A percentile compares a stretch with the other conserved stretches of the same genome.
Evolutionary conservation across 2,113 vertebrate species (phyloP).

Genomic region (Larimichthys polyactis): DNA sequence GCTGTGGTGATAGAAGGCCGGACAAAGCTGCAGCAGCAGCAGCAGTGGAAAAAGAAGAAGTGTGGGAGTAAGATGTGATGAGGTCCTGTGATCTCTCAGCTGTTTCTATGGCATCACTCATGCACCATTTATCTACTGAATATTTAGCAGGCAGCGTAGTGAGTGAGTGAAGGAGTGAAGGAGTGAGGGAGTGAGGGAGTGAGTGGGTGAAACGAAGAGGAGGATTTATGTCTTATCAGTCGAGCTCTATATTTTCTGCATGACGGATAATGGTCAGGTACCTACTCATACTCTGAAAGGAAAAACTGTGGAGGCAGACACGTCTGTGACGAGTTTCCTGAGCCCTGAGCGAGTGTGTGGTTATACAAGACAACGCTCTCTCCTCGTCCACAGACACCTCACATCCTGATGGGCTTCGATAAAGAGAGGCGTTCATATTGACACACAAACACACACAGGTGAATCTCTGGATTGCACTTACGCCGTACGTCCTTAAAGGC

Average conservation of each 20-base stretch:
- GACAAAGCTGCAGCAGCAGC: slow-evolving; percentile 25
- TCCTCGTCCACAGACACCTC: slow-evolving; percentile 9
- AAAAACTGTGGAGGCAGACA: slow-evolving; percentile 74
- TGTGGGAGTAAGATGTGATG: slow-evolving; percentile 62
- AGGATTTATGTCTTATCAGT: slow-evolving; percentile 70
- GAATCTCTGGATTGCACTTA: neutral
- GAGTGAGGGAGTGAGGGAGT: neutral
- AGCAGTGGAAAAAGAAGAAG: neutral
- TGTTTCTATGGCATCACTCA: slow-evolving; percentile 70
- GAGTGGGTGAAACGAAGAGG: slow-evolving; percentile 63
- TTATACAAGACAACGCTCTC: slow-evolving; percentile 71
- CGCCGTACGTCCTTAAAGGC: neutral
- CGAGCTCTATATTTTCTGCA: slow-evolving; percentile 70
- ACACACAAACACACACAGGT: slow-evolving; percentile 38
- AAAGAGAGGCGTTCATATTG: slow-evolving; percentile 20
- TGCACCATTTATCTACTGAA: slow-evolving; percentile 51
- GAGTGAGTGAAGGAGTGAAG: slow-evolving; percentile 45
- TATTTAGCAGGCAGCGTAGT: slow-evolving; percentile 53
- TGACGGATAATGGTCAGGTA: slow-evolving; percentile 65
- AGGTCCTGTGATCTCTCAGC: slow-evolving; percentile 63
- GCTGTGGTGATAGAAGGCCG: slow-evolving; percentile 28
- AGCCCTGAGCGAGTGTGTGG: slow-evolving; percentile 56
- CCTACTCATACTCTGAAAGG: slow-evolving; percentile 71
- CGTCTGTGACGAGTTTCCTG: slow-evolving; percentile 74
- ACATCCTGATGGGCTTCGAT: slow-evolving; percentile 36